Evolutionary conservation across 2,797 vertebrate species (phyloP).

Genomic region (Paramormyrops hopkinsi): DNA sequence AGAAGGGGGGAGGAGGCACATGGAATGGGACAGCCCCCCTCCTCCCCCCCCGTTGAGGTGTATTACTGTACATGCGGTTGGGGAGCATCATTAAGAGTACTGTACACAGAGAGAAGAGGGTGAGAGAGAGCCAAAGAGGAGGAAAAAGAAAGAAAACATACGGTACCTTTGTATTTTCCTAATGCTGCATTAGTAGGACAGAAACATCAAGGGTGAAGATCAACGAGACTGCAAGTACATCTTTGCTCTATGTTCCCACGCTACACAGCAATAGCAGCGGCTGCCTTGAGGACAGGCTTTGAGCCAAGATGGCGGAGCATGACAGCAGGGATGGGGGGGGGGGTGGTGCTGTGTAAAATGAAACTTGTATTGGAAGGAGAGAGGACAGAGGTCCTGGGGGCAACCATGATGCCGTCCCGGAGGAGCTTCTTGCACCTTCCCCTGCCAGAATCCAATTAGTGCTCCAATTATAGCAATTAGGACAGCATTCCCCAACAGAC

Average conservation of each 20-base stretch:
- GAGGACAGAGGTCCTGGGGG: slow-evolving; percentile 29
- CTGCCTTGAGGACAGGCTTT: background rate
- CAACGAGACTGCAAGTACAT: slow-evolving; percentile 19
- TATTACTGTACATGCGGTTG: background rate
- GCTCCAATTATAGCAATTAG: slow-evolving; percentile 41
- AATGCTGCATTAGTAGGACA: slow-evolving; percentile 87
- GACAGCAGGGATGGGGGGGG: background rate
- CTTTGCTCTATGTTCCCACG: background rate
- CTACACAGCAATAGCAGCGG: slow-evolving; percentile 1
- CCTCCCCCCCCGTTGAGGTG: background rate
- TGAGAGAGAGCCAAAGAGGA: background rate
- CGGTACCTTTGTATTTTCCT: slow-evolving; percentile 99
- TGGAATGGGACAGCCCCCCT: background rate
- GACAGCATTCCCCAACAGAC: slow-evolving; percentile 27
- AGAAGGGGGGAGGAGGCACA: background rate
- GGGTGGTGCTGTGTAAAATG: slow-evolving; percentile 21
- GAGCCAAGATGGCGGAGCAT: background rate
- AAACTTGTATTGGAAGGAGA: slow-evolving; percentile 26
- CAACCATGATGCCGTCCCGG: slow-evolving; percentile 34
- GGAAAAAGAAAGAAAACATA: slow-evolving; percentile 42
- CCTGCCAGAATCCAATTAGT: slow-evolving; percentile 31
- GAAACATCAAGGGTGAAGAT: slow-evolving; percentile 49
- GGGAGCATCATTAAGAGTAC: background rate
- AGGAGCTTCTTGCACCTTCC: slow-evolving; percentile 31
- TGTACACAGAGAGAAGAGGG: background rate